A percentile compares a stretch with the other conserved stretches of the same genome.
These are phyloP conservation scores for Palaemon carinicauda DNA, from an alignment of 1,140 invertebrate species.

Conservation along the genomic window DNA sequence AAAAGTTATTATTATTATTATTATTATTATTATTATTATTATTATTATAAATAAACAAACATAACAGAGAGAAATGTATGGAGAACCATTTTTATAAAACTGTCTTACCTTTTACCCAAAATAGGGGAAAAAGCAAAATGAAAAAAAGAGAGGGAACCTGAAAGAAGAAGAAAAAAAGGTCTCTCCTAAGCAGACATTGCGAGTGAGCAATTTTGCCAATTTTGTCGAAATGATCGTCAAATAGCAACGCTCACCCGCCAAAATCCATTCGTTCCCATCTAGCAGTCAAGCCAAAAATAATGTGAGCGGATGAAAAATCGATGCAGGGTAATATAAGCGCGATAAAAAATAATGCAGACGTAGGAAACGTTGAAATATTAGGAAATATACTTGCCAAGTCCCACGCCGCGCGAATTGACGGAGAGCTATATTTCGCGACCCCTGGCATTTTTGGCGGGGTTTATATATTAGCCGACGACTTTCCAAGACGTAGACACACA, in stretches of 20 bases:
- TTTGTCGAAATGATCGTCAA: constrained; percentile 38
- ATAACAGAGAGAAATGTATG: not conserved
- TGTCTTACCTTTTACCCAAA: not conserved
- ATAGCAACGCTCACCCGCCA: constrained; percentile 45
- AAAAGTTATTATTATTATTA: no score
- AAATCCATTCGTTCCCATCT: constrained; percentile 51
- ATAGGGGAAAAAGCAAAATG: constrained; percentile 6
- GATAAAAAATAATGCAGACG: constrained; percentile 54
- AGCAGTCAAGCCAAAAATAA: constrained; percentile 51
- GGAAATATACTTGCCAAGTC: constrained; percentile 52
- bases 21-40: no score
- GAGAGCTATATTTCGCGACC: constrained; percentile 22
- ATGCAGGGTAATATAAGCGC: constrained; percentile 48
- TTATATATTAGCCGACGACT: constrained; percentile 14
- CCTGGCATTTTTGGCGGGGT: constrained; percentile 15
- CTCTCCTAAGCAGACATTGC: constrained; percentile 32
- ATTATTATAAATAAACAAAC: no score
- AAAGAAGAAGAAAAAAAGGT: not conserved
- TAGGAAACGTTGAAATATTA: constrained; percentile 52
- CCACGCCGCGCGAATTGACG: constrained; percentile 14
- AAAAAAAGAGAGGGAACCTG: constrained; percentile 7
- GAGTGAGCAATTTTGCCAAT: constrained; percentile 46
- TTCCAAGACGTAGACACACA: not conserved
- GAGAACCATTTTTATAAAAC: not conserved
- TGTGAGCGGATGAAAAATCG: constrained; percentile 47